Evolutionary conservation across 2,888 invertebrate species (phyloP), one percentile per base, ranked within the genome.

Genomic region (Parnassius smintheus): DNA sequence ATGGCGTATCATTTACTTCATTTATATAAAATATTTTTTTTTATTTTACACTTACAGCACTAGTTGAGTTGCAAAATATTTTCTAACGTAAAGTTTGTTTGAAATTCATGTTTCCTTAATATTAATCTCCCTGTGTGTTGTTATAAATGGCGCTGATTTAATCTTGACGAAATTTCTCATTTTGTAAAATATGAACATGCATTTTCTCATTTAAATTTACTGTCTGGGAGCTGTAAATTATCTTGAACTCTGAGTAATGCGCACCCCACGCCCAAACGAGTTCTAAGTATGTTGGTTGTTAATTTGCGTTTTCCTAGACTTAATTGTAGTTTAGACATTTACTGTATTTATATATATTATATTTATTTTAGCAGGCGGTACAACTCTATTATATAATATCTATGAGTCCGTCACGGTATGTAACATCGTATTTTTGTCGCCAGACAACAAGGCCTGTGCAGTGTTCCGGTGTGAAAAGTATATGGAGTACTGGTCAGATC

Each of bases 141-240:
- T 56, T 64, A 52, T 59, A 59, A 56, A 64, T 59, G 51, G 59
- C 55, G 51, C 52, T 55, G 59, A 64, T 64, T 64, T 64, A 56
- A 59, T 59, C 56, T 56, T 64, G 51, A 59, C 63, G 56, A 64
- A 64, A 59, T 63, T 59, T 56, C 59, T 56, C 63, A 59, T 56
- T 56, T 52, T 56, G 42, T 48, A 52, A 59, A 64, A 64, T 59
- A 64, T 59, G 56, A 64, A 52, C 63, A 64, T 64, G 63, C 59
- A 59, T 51, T 59, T 64, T 64, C 63, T 64, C 63, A 59, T 64
- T 64, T 48, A 64, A 59, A 64, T 64, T 59, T 56, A 64, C 63
- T 50, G 59, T 63, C 59, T 63, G 48, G 46, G 59, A 56, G 55
- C 55, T 56, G 56, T 64, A 59, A 59, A 52, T 64, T 64, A 64